These are phyloP conservation scores for Typhlomys cinereus DNA, from an alignment of 2,113 vertebrate genomes.

Conservation along the genomic window DNA sequence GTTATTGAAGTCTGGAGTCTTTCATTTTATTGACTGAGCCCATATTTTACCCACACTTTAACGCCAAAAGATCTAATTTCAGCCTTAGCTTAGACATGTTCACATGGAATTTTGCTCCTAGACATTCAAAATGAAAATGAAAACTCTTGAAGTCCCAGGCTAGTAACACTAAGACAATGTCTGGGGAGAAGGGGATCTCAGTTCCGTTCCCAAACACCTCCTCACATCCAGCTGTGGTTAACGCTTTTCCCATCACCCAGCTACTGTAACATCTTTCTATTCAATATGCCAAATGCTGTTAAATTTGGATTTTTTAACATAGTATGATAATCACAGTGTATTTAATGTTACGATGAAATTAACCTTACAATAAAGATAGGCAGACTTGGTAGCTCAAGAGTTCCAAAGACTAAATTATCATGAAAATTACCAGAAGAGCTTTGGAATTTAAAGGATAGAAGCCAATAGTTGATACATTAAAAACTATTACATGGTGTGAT, in stretches of 20 bases:
- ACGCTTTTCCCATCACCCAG: too few species aligned
- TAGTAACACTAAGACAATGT: neutral
- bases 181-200: neutral
- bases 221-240: too few species aligned
- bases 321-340: conserved; percentile 23
- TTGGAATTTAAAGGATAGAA: neutral
- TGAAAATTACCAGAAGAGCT: conserved; percentile 2
- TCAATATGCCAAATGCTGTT: neutral
- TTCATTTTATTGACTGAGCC: conserved; percentile 25
- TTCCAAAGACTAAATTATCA: neutral
- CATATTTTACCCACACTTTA: conserved; percentile 40
- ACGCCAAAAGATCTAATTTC: neutral
- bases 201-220: neutral
- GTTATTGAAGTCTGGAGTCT: neutral
- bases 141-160: neutral
- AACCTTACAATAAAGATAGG: neutral
- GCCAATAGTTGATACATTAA: neutral
- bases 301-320: neutral
- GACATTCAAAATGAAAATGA: conserved; percentile 1
- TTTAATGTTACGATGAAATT: conserved; percentile 14
- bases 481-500: neutral
- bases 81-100: conserved; percentile 37
- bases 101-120: neutral
- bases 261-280: neutral
- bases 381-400: neutral